Conservation (phyloP, 2,888 invertebrate genomes). For the Agonopterix subpropinquella region DNA sequence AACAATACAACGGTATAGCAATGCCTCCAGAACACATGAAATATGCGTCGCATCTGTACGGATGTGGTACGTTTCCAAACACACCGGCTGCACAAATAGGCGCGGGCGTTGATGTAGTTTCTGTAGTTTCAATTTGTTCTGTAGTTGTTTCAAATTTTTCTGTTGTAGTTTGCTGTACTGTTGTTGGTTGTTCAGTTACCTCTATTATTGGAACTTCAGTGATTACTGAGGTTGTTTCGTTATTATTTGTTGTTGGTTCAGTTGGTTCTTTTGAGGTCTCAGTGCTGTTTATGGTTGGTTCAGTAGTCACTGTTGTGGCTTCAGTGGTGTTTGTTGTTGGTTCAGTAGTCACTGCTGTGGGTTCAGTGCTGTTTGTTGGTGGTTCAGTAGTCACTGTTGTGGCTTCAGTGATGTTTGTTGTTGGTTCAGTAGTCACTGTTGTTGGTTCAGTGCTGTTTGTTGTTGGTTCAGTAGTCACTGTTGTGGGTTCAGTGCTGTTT, state of each 20-base stretch:
- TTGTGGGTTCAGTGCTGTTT: background rate
- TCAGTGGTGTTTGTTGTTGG: constrained; percentile 1
- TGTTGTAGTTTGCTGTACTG: constrained; percentile 6
- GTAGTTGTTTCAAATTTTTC: constrained; percentile 1
- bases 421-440: constrained; percentile 1
- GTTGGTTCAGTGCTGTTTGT: background rate
- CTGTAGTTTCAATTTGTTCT: constrained; percentile 5
- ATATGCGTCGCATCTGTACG: constrained; percentile 25
- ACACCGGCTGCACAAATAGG: constrained; percentile 21
- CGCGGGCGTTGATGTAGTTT: constrained; percentile 7
- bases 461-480: background rate
- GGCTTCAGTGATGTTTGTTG: background rate
- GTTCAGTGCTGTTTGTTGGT: background rate
- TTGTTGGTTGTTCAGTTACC: constrained; percentile 3
- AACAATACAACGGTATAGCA: constrained; percentile 15
- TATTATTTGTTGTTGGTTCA: background rate
- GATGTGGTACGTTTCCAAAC: constrained; percentile 29
- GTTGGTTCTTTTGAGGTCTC: background rate
- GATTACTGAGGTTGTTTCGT: background rate
- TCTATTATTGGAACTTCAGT: background rate
- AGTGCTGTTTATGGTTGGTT: background rate
- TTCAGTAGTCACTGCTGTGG: background rate
- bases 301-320: background rate
- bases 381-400: background rate
- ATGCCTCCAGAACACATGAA: constrained; percentile 25